phyloP scores from a whole-genome alignment of 2,888 invertebrate genomes.

The Nematopogon swammerdamellus region DNA sequence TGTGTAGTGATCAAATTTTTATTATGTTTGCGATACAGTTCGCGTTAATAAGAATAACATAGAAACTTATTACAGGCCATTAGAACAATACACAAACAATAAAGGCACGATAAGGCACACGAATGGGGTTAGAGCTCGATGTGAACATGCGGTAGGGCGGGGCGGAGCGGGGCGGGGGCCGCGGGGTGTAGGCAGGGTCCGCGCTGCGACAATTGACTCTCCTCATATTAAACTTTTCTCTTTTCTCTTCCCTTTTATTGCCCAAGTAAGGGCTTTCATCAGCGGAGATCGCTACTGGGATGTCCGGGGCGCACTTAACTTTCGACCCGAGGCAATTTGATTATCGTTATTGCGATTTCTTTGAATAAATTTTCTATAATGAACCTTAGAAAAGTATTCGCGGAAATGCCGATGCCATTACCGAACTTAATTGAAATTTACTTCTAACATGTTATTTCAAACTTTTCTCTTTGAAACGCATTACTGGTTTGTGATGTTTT shows the following conservation, averaged over 20 bases:
- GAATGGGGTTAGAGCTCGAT: too few species aligned
- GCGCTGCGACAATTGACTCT: background rate
- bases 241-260: background rate
- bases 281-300: background rate
- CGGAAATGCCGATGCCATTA: background rate
- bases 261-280: background rate
- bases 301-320: background rate
- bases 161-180: background rate
- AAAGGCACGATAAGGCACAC: too few species aligned
- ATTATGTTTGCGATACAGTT: too few species aligned
- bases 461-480: too few species aligned
- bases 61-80: too few species aligned
- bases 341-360: conserved; percentile 5
- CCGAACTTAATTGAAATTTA: too few species aligned
- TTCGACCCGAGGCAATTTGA: conserved; percentile 4
- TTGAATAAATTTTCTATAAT: conserved; percentile 5
- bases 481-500: too few species aligned
- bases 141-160: too few species aligned
- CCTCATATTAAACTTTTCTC: background rate
- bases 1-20: too few species aligned
- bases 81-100: too few species aligned
- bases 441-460: too few species aligned
- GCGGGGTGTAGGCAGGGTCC: background rate
- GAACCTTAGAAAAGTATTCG: background rate
- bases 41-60: too few species aligned